Evolutionary conservation across 2,113 vertebrate genomes (phyloP).

Genomic region (Gallinago undulata): DNA sequence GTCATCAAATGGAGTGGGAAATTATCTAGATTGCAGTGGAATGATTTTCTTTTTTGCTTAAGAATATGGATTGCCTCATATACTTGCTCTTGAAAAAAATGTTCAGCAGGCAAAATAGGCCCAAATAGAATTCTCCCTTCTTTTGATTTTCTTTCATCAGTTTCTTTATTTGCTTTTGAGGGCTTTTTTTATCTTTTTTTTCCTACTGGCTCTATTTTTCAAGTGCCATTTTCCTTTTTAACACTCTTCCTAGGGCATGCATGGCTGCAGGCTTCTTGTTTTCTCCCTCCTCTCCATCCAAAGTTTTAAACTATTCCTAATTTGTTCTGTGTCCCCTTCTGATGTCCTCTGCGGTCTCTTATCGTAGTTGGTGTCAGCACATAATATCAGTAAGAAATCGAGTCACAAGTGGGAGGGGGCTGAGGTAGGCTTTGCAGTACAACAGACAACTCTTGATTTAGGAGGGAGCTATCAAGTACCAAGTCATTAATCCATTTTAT

Average conservation of each 20-base stretch:
- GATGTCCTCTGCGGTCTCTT: not conserved
- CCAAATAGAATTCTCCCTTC: not conserved
- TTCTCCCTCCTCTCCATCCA: not conserved
- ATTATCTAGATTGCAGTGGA: constrained; percentile 26
- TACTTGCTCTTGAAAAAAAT: not conserved
- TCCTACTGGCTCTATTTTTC: not conserved
- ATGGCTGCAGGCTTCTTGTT: not conserved
- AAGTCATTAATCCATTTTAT: not conserved
- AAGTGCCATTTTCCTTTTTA: not conserved
- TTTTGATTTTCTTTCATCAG: not conserved
- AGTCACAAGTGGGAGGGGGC: not conserved
- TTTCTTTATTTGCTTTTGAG: not conserved
- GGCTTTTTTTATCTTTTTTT: not conserved
- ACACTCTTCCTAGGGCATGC: not conserved
- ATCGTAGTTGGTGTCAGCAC: not conserved
- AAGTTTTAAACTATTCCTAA: not conserved
- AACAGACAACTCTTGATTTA: not conserved
- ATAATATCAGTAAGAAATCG: not conserved
- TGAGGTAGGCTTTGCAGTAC: not conserved
- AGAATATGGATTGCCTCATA: constrained; percentile 10
- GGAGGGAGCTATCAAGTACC: not conserved
- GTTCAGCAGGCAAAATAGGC: not conserved
- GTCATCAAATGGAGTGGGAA: constrained; percentile 3
- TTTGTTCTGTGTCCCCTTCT: not conserved
- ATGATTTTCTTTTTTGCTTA: constrained; percentile 24